These are phyloP conservation scores for Zeugodacus cucurbitae DNA, from an alignment of 1,140 invertebrate genomes.

Conservation along the genomic window DNA sequence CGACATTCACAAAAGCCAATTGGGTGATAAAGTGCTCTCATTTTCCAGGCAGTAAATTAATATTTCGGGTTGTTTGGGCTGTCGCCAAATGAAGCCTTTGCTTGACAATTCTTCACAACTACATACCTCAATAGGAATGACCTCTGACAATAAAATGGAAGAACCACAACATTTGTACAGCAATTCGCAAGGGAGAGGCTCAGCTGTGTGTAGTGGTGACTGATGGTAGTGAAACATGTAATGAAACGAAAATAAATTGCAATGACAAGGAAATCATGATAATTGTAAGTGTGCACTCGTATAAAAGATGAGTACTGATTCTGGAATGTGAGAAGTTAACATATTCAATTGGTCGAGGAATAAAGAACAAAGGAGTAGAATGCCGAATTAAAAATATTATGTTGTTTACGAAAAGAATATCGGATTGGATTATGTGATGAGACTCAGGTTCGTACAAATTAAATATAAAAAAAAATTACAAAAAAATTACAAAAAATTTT, in stretches of 20 bases:
- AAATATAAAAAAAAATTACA: no score
- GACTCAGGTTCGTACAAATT: no score
- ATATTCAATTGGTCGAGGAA: no score
- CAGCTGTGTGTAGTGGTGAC: not conserved
- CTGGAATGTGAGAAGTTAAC: no score
- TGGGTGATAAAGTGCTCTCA: not conserved
- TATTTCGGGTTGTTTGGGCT: not conserved
- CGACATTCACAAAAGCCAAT: not conserved
- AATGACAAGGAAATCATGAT: not conserved
- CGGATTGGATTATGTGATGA: no score
- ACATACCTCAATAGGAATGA: not conserved
- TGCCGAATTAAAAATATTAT: no score
- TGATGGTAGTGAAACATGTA: not conserved
- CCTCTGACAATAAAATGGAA: not conserved
- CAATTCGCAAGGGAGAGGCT: not conserved
- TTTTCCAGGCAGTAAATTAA: not conserved
- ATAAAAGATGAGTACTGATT: no score
- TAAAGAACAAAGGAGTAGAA: no score
- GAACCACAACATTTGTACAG: not conserved
- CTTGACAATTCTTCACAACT: not conserved
- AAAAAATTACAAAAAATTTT: no score
- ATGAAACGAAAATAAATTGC: not conserved
- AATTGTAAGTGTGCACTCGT: no score
- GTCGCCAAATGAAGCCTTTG: not conserved
- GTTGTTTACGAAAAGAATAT: no score